These are phyloP conservation scores for Hapalemur alaotrensis DNA, from an alignment of 2,797 vertebrate genomes.

Conservation along the genomic window DNA sequence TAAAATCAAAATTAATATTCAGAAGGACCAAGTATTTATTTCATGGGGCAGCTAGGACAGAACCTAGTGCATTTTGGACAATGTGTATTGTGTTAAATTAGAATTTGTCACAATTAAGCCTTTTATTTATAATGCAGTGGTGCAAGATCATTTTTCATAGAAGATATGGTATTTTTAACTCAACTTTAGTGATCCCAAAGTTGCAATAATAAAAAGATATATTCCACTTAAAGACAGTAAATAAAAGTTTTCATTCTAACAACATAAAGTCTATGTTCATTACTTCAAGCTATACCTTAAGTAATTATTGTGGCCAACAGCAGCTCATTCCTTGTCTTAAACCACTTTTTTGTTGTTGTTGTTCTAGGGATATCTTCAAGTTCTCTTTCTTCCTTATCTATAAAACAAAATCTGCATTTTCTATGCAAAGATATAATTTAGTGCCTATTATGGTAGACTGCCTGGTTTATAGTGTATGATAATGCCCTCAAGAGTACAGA, in stretches of 20 bases:
- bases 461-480: not conserved
- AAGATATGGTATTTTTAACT: not conserved
- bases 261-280: not conserved
- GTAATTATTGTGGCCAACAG: not conserved
- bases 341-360: not conserved
- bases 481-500: not conserved
- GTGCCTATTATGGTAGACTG: not conserved
- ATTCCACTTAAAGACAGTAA: not conserved
- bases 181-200: not conserved
- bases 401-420: slow-evolving; percentile 43
- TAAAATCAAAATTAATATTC: slow-evolving; percentile 7
- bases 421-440: not conserved
- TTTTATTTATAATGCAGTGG: slow-evolving; percentile 12
- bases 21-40: not conserved
- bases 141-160: not conserved
- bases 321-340: slow-evolving; percentile 37
- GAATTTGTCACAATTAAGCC: not conserved
- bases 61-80: not conserved
- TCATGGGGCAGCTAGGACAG: not conserved
- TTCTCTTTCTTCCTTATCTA: slow-evolving; percentile 29
- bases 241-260: slow-evolving; percentile 3
- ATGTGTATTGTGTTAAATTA: not conserved
- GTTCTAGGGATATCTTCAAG: not conserved
- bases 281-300: not conserved
- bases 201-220: not conserved